Evolutionary conservation across 92 coral and sea anemone species (phyloP), one percentile per base, ranked within the genome.

Genomic region (Isaurus tuberculatus): DNA sequence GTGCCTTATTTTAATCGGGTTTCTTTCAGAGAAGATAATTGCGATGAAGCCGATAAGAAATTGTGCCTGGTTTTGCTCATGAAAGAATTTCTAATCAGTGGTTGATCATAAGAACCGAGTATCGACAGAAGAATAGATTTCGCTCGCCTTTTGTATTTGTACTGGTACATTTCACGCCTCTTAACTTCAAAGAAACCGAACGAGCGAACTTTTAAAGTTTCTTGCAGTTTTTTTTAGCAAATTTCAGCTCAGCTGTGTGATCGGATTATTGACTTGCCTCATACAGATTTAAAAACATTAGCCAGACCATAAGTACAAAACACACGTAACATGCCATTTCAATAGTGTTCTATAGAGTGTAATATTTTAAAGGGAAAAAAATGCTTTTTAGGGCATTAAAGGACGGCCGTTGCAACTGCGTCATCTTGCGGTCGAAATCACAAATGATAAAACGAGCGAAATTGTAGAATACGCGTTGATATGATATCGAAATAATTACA

Each of bases 11-110:
- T 77, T 77, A 77, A 77, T 77, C 82, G 69, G 70, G 82, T 58
- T 77, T 77, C 82, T 77, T 77, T 77, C 82, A 77, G 31, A 77
- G 69, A 61, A 57, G 70, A 77, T 77, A 58, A 77, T 77, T 77
- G 69, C 29, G 69, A 60, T 58, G 36, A 44, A 26, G 33, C 28
- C 25, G 82, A 77, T 77, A 77, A 77, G 82, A 77, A 36, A 26
- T 25, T 31, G 55, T 49, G 82, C 49, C 69, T 77, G 82, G 69
- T 77, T 77, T 77, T 20, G n/a, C 60, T 77, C 82, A 77, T 57
- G 27, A n/a, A 25, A 20, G 68, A 77, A 19, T 77, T 60, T 77
- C n/a, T 77, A 57, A 77, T 77, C 8, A 40, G 43, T 8, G 36
- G 82, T 61, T 77, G 82, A 77, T 77, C 13, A 9, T 25, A 30